phyloP scores from a whole-genome alignment of 2,888 invertebrate genomes.

The Lochmaea capreae region DNA sequence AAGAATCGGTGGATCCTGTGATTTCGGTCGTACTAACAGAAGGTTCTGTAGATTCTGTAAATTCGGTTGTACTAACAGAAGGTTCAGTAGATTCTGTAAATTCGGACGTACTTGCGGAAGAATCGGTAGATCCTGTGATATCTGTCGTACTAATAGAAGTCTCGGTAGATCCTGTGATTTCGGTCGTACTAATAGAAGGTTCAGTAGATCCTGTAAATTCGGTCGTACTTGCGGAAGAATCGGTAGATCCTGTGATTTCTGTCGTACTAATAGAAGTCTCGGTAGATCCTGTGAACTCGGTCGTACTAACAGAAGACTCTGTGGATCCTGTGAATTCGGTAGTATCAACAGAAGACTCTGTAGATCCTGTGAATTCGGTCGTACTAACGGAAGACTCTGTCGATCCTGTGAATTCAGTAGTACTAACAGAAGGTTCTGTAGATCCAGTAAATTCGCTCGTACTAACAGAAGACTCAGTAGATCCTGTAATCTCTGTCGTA shows the following conservation, averaged over 20 bases:
- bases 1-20: slow-evolving; percentile 23
- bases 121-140: slow-evolving; percentile 45
- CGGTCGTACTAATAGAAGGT: slow-evolving; percentile 9
- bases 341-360: no score
- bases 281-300: no score
- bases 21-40: slow-evolving; percentile 39
- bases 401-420: neutral
- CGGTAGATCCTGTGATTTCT: no score
- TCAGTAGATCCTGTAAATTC: slow-evolving; percentile 15
- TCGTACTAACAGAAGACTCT: no score
- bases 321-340: no score
- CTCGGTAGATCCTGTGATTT: slow-evolving; percentile 45
- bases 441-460: slow-evolving; percentile 23
- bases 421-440: neutral
- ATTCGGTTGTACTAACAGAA: slow-evolving; percentile 39
- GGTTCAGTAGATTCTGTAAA: slow-evolving; percentile 30
- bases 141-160: slow-evolving; percentile 46
- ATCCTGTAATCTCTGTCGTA: slow-evolving; percentile 20
- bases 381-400: no score
- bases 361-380: no score
- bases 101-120: slow-evolving; percentile 42
- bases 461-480: slow-evolving; percentile 33
- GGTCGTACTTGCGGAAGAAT: no score
- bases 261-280: no score
- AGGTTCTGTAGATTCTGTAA: slow-evolving; percentile 45